Percentiles rank a stretch among this genome's conserved stretches.
Evolutionary conservation across 2,113 vertebrate species (phyloP).

Genomic region (Petromus typicus): DNA sequence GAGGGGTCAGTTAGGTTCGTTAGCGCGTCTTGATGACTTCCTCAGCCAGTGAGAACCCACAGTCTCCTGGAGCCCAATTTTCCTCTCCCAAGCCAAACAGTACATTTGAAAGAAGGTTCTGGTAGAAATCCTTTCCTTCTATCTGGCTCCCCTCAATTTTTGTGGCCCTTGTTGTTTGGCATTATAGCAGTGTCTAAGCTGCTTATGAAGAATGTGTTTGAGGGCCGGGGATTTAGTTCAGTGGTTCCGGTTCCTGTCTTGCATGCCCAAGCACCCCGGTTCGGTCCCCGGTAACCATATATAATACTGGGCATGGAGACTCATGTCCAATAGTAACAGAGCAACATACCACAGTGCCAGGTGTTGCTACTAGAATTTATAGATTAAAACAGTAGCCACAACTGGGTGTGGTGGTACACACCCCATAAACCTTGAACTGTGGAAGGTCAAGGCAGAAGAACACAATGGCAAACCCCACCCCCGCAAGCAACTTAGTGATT

Average conservation of each 20-base stretch:
- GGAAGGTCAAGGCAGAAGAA: background rate
- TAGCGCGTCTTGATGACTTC: background rate
- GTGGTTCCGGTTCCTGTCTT: too few relatives aligned
- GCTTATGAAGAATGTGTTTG: background rate
- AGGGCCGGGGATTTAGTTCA: too few relatives aligned
- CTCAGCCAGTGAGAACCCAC: background rate
- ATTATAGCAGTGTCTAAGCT: background rate
- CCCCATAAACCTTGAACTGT: background rate
- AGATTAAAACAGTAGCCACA: background rate
- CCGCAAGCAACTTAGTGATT: background rate
- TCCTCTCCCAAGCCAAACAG: background rate
- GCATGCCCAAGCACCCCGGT: too few relatives aligned
- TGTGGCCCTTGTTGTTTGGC: background rate
- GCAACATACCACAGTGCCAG: too few relatives aligned
- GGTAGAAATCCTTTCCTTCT: background rate
- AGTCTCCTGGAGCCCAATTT: background rate
- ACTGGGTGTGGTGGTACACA: background rate
- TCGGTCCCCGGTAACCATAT: too few relatives aligned
- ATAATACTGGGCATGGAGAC: too few relatives aligned
- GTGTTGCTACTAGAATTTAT: background rate
- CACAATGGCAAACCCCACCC: background rate
- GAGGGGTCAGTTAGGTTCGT: background rate
- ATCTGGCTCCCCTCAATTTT: background rate
- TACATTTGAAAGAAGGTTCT: background rate
- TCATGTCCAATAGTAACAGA: too few relatives aligned